Base-by-base conservation (phyloP, 2,113 vertebrate species). In the Rhizomys pruinosus region DNA sequence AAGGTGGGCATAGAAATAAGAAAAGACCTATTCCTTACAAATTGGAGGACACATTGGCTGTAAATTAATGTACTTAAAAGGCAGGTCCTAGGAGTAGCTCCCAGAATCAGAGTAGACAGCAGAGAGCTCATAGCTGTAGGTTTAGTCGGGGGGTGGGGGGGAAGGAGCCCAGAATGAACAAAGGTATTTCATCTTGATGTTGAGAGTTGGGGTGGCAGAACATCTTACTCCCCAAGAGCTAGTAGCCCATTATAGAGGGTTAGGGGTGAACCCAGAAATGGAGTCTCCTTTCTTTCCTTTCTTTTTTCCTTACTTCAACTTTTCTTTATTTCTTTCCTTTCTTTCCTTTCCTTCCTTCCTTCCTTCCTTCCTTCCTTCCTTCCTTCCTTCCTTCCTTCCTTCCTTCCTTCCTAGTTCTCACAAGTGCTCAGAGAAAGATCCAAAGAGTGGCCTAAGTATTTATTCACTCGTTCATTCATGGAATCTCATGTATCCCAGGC, bases 1-100 rank as follows among this genome's bases (percentile, higher is more conserved):
- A 8, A 72, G 59, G 25, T 57, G 12, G n/a, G 12, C 19, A 32
- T 9, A 37, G 34, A 7, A 68, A 84, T 64, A 92, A 78, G 5
- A 63, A 39, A 88, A 29, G 13, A 55, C 6, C 23, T 81, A 6
- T 94, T 92, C 78, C 80, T 90, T 84, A 84, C 44, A 84, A 52
- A 5, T 29, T 66, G 66, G 42, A 71, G 52, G 25, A 72, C 29
- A 81, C 0, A 47, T n/a, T 74, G 72, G 32, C 64, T 89, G 64
- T 90, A 64, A 84, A 72, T 80, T 77, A 96, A 76, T 16, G 80
- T 69, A 9, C 29, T 11, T 68, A 42, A 72, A 27, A 74, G 17
- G 61, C 63, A 82, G 27, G 1, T 12, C 59, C 80, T 89, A 52
- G 27, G 10, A 86, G 47, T n/a, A 47, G 39, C 52, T 80, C 57